Evolutionary conservation across 2,113 vertebrate species (phyloP).

Genomic region (Odobenus rosmarus): DNA sequence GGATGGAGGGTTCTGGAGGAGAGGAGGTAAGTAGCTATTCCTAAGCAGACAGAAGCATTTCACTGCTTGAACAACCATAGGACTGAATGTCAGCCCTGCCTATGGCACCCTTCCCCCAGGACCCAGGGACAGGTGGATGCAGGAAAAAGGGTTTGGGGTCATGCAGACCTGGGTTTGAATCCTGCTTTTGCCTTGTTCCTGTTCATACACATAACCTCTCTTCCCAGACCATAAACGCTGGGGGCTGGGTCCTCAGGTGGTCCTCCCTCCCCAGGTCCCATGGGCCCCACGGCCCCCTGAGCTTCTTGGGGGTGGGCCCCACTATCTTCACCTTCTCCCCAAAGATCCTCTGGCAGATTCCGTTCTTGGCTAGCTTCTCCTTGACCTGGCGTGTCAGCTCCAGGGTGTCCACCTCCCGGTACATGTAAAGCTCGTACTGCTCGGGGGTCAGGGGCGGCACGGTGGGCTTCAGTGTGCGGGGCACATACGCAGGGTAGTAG

Average conservation of each 20-base stretch:
- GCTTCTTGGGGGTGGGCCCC: no score
- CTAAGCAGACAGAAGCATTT: background rate
- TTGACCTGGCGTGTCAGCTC: constrained; percentile 98
- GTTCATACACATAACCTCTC: background rate
- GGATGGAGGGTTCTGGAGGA: background rate
- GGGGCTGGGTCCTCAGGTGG: background rate
- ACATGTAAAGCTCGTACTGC: constrained; percentile 99
- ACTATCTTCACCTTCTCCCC: constrained; percentile 94
- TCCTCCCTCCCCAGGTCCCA: background rate
- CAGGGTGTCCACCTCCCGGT: constrained; percentile 97
- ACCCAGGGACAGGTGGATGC: background rate
- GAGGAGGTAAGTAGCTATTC: background rate
- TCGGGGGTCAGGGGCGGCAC: constrained; percentile 97
- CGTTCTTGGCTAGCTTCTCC: constrained; percentile 98
- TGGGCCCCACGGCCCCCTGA: no score
- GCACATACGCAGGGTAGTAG: constrained; percentile 94
- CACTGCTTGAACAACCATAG: background rate
- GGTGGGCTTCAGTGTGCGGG: constrained; percentile 94
- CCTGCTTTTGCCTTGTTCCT: background rate
- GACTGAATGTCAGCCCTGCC: background rate
- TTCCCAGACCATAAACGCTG: background rate
- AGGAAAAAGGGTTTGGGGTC: background rate
- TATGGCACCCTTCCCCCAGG: background rate
- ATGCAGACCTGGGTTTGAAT: background rate
- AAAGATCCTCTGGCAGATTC: constrained; percentile 99